A percentile compares a stretch with the other conserved stretches of the same genome.
Evolutionary conservation across 2,888 invertebrate species (phyloP).

Genomic region (Nysson spinosus): DNA sequence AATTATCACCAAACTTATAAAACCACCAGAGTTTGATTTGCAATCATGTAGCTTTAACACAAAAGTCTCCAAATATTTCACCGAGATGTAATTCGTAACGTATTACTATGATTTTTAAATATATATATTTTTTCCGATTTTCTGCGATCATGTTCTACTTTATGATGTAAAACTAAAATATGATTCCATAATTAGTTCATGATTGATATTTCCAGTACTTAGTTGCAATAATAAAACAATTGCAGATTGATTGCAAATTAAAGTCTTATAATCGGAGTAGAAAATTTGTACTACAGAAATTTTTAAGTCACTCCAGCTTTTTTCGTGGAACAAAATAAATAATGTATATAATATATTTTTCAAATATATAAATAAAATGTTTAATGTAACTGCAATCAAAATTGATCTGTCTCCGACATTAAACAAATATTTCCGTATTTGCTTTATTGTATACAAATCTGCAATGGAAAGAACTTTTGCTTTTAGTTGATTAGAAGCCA

Average conservation of each 20-base stretch:
- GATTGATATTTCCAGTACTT: slow-evolving; percentile 24
- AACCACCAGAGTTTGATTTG: slow-evolving; percentile 25
- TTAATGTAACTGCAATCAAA: slow-evolving; percentile 27
- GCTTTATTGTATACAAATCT: slow-evolving; percentile 5
- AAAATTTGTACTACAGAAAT: slow-evolving; percentile 41
- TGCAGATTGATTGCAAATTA: slow-evolving; percentile 32
- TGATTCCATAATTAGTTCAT: slow-evolving; percentile 38
- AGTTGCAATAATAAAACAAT: slow-evolving; percentile 1
- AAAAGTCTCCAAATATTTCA: too few relatives aligned
- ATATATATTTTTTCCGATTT: not conserved
- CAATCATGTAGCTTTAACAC: slow-evolving; percentile 4
- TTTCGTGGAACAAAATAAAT: slow-evolving; percentile 41
- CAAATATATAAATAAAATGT: slow-evolving; percentile 39
- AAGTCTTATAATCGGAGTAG: slow-evolving; percentile 24
- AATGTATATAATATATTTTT: slow-evolving; percentile 41
- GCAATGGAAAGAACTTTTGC: slow-evolving; percentile 17
- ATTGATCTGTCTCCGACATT: slow-evolving; percentile 17
- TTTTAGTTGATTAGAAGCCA: not conserved
- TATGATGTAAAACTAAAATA: slow-evolving; percentile 19
- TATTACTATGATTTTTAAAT: too few relatives aligned
- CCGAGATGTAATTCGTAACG: too few relatives aligned
- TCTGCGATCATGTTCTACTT: not conserved
- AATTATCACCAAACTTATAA: slow-evolving; percentile 17
- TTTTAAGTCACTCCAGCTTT: slow-evolving; percentile 30
- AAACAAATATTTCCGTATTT: slow-evolving; percentile 24